Conservation (phyloP, 2,888 invertebrate species). For the Noctua janthe region DNA sequence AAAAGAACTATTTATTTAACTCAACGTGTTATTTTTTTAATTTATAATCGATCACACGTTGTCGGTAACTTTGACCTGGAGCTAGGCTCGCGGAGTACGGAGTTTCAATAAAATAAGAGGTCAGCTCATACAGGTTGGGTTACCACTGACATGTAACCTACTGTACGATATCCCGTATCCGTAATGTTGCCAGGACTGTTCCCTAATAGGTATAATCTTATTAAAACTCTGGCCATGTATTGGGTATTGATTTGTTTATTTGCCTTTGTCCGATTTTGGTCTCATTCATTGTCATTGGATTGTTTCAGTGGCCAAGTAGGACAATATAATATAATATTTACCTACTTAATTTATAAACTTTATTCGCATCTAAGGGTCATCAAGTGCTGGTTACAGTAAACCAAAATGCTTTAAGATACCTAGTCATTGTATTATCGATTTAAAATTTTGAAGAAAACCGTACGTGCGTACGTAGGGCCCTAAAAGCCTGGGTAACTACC, state of each 20-base stretch:
- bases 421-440: not conserved
- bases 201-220: not conserved
- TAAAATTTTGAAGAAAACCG: not conserved
- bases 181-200: not conserved
- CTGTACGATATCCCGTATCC: not conserved
- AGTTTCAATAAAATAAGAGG: not conserved
- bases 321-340: not conserved
- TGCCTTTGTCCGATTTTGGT: not conserved
- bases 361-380: not conserved
- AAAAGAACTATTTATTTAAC: too few species aligned
- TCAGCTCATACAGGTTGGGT: not conserved
- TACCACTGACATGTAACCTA: not conserved
- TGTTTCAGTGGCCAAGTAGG: not conserved
- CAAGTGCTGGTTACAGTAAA: not conserved
- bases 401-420: not conserved
- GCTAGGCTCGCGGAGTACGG: not conserved
- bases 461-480: not conserved
- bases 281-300: not conserved
- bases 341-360: too few species aligned
- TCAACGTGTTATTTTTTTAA: too few species aligned
- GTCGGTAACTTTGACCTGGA: too few species aligned
- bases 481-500: not conserved
- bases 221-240: not conserved
- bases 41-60: too few species aligned
- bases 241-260: constrained; percentile 20